A percentile compares a stretch with the other conserved stretches of the same genome.
Evolutionary conservation across 2,797 vertebrate genomes (phyloP).

Genomic region (Ambastaia sidthimunki): DNA sequence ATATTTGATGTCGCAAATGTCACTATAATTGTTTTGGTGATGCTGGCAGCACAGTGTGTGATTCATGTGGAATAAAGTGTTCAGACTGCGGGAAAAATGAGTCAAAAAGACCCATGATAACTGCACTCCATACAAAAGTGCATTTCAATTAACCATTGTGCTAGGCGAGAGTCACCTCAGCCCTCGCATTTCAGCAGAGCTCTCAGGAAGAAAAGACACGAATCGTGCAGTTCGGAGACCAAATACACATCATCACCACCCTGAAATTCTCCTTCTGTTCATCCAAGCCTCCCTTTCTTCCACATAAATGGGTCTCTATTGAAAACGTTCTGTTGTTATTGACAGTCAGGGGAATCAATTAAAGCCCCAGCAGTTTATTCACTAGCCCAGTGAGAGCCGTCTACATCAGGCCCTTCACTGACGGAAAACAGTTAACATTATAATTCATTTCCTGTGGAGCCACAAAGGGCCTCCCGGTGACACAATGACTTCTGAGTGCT

Average conservation of each 20-base stretch:
- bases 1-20: neutral
- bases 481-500: constrained; percentile 70
- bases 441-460: constrained; percentile 67
- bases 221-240: too few relatives aligned
- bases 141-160: constrained; percentile 47
- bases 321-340: constrained; percentile 57
- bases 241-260: constrained; percentile 21
- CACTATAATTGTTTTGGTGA: neutral
- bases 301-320: constrained; percentile 37
- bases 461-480: constrained; percentile 70
- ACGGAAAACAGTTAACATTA: constrained; percentile 53
- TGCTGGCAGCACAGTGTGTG: neutral
- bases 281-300: constrained; percentile 38
- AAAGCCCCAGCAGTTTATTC: constrained; percentile 54
- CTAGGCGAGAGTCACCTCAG: neutral
- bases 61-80: constrained; percentile 13
- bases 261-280: constrained; percentile 32
- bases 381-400: constrained; percentile 45
- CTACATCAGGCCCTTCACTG: constrained; percentile 51
- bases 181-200: neutral
- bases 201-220: neutral
- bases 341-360: constrained; percentile 64
- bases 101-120: neutral
- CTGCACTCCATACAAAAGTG: constrained; percentile 17
- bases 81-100: constrained; percentile 11